Evolutionary conservation across 1,140 invertebrate genomes (phyloP), one percentile per base, ranked within the genome.

Genomic region (Periplaneta americana): DNA sequence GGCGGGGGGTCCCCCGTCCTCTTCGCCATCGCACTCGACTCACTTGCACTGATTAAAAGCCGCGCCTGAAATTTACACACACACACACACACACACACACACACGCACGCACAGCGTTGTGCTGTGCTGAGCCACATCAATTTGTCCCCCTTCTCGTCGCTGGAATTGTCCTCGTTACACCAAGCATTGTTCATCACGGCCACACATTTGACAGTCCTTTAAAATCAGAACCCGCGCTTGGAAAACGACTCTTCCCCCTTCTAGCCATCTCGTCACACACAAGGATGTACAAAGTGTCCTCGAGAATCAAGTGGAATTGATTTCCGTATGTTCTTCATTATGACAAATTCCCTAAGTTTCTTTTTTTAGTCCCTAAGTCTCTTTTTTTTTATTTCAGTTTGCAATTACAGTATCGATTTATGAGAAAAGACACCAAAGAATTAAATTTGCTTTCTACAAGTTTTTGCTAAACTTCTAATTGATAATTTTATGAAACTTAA

Each of bases 1-100:
- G 11, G 35, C 77, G 77, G 77, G 77, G 17, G 77, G 77, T 35
- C 77, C 10, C 35, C 34, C 77, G n/a, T 15, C n/a, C n/a, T n/a
- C n/a, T 15, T 22, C 39, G 17, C 39, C 17, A 1, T 18, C 13
- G 17, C 39, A 48, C 10, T 10, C 39, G 10, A 48, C 39, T 48
- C 39, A 48, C 39, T 48, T 48, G 39, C 37, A 37, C 77, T 78
- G 77, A 78, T 78, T 78, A 78, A 78, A 78, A 78, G 77, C 77
- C 37, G n/a, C n/a, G 77, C 34, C 37, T 78, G 34, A 78, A 36
- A 34, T 78, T 78, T 78, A 34, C 11, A 28, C 32, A 34, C 77
- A 34, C 28, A 37, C 77, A 36, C 28, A 22, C 33, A 34, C 74
- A 18, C n/a, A 34, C 11, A 28, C 32, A 34, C 77, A 34, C 28